Evolutionary conservation across 2,797 vertebrate species (phyloP).

Genomic region (Helostoma temminkii): DNA sequence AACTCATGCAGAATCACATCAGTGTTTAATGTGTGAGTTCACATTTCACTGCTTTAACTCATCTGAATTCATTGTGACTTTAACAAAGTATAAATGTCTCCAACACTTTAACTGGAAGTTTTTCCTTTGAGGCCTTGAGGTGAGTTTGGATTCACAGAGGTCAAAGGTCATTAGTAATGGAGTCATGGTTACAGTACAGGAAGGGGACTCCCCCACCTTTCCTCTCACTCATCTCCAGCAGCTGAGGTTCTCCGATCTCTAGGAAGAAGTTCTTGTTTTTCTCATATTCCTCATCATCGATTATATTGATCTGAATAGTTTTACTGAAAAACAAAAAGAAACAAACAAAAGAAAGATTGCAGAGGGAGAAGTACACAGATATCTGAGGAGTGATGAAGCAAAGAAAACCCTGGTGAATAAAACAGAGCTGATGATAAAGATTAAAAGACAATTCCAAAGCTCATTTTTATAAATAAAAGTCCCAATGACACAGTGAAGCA

Average conservation of each 20-base stretch:
- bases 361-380: conserved; percentile 60
- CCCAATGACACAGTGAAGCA: too few species aligned
- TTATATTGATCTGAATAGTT: conserved; percentile 94
- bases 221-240: conserved; percentile 99
- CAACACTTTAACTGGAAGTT: too few species aligned
- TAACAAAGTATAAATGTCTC: too few species aligned
- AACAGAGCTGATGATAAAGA: too few species aligned
- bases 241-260: conserved; percentile 92
- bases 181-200: conserved; percentile 66
- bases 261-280: conserved; percentile 99
- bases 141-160: conserved; percentile 24
- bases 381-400: conserved; percentile 27
- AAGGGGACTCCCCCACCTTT: conserved; percentile 92
- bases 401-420: neutral
- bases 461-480: too few species aligned
- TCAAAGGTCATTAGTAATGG: conserved; percentile 35
- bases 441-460: too few species aligned
- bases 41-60: too few species aligned
- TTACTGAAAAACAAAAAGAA: conserved; percentile 87
- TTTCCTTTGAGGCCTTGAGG: conserved; percentile 10
- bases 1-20: too few species aligned
- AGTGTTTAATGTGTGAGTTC: too few species aligned
- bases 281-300: conserved; percentile 99
- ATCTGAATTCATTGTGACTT: neutral
- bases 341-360: conserved; percentile 54